Evolutionary conservation across 1,140 invertebrate genomes (phyloP), one percentile per base, ranked within the genome.

Genomic region (Brachionus paranguensis): DNA sequence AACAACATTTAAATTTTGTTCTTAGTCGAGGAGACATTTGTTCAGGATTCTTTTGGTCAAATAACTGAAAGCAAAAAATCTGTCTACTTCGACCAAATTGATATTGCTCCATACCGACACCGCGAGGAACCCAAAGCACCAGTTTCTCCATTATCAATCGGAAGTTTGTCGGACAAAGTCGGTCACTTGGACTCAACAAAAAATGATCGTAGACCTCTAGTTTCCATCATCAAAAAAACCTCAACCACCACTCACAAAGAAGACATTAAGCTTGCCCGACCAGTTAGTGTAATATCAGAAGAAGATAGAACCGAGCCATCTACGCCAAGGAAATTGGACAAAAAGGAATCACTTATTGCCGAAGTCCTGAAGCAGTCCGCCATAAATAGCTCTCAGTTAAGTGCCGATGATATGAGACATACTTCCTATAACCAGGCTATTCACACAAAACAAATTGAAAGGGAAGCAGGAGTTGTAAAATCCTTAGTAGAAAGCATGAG

Each of bases 191-290:
- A 76, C 0, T 27, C 45, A 29, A 6, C 41, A 14, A 33, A 45
- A 43, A 3, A 20, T 0, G 41, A 74, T 17, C 70, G 72, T 29
- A 20, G 24, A 27, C 72, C 17, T 10, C 17, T 20, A 6, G 27
- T 76, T 50, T 76, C 72, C 12, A 76, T 76, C 29, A 76, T 76
- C 43, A 76, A 76, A 50, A 76, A 76, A 50, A 4, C 20, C 20
- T 11, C 72, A 12, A 8, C 27, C 8, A 50, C 12, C 27, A 12
- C 11, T 37, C 43, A 24, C 47, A 27, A 27, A 53, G 72, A 76
- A 33, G 72, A 47, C 4, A 50, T 10, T 3, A 76, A 27, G 24
- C 20, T 27, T 11, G 7, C 7, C 3, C 43, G 27, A 76, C 70
- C 41, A 17, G 41, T 24, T 3, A 76, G 72, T 53, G 45, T 27